phyloP scores from a whole-genome alignment of 2,797 vertebrate species.

The Pangasius mekongensis region DNA sequence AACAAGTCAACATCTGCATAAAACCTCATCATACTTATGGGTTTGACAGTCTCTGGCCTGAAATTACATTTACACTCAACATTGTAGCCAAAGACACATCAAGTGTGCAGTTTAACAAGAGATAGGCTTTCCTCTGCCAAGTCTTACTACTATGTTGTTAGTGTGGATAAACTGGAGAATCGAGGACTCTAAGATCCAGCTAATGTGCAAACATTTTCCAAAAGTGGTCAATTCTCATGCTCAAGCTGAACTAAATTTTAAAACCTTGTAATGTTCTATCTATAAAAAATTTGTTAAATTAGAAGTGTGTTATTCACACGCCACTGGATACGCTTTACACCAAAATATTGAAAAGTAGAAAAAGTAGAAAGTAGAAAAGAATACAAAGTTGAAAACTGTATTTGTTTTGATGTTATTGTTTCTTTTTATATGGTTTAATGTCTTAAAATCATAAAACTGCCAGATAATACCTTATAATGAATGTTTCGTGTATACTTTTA shows the following conservation, averaged over 20 bases:
- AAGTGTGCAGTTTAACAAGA: neutral
- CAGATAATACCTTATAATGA: neutral
- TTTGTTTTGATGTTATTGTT: too few relatives aligned
- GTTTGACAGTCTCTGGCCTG: slow-evolving; percentile 4
- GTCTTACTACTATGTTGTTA: neutral
- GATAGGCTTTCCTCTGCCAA: neutral
- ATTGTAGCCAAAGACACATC: neutral
- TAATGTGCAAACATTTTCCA: neutral
- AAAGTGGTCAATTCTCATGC: neutral
- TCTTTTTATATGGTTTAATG: neutral
- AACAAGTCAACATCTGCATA: neutral
- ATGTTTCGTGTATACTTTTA: neutral
- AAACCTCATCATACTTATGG: neutral
- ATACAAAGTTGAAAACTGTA: neutral
- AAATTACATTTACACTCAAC: neutral
- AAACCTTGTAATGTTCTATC: neutral
- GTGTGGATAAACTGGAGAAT: neutral
- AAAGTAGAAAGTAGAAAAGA: neutral
- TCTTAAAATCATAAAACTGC: neutral
- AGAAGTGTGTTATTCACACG: neutral
- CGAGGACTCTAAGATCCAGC: neutral
- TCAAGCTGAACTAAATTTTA: neutral
- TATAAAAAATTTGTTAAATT: neutral
- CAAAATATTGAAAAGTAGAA: neutral
- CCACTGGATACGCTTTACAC: neutral